A percentile compares a stretch with the other conserved stretches of the same genome.
Conservation (phyloP, 2,113 vertebrate genomes). For the pig (Sus scrofa) region DNA sequence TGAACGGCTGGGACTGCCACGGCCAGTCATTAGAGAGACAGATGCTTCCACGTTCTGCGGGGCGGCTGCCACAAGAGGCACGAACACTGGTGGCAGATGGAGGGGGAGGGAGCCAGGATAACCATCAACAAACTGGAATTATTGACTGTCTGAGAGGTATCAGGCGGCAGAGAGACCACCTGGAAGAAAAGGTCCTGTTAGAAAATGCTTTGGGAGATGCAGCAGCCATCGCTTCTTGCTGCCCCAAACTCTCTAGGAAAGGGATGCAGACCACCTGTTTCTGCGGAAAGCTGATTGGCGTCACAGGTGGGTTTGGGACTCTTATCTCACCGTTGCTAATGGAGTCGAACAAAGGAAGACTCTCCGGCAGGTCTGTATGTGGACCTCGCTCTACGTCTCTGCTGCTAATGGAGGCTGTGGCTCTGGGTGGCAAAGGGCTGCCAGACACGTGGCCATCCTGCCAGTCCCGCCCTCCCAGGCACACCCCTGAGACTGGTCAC, state of each 20-base stretch:
- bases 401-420: slow-evolving; percentile 21
- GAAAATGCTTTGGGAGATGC: neutral
- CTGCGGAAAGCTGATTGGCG: slow-evolving; percentile 1
- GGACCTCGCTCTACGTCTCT: accelerated
- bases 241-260: neutral
- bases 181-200: slow-evolving; percentile 52
- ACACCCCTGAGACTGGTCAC: neutral
- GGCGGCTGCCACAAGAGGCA: slow-evolving; percentile 56
- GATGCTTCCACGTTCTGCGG: slow-evolving; percentile 82
- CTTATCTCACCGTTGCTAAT: slow-evolving; percentile 53
- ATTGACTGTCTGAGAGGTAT: slow-evolving; percentile 69
- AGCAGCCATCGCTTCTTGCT: slow-evolving; percentile 12
- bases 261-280: neutral
- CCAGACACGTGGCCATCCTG: accelerated
- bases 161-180: slow-evolving; percentile 60
- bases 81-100: slow-evolving; percentile 76
- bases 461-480: neutral
- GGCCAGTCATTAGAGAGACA: slow-evolving; percentile 82
- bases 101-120: slow-evolving; percentile 71
- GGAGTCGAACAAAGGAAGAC: slow-evolving; percentile 59
- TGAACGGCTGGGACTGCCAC: slow-evolving; percentile 71
- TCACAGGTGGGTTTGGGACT: neutral
- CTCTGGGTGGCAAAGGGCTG: neutral
- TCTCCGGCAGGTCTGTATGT: neutral
- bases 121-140: slow-evolving; percentile 74